phyloP scores from a whole-genome alignment of 2,797 vertebrate genomes.

The Agapornis canus region DNA sequence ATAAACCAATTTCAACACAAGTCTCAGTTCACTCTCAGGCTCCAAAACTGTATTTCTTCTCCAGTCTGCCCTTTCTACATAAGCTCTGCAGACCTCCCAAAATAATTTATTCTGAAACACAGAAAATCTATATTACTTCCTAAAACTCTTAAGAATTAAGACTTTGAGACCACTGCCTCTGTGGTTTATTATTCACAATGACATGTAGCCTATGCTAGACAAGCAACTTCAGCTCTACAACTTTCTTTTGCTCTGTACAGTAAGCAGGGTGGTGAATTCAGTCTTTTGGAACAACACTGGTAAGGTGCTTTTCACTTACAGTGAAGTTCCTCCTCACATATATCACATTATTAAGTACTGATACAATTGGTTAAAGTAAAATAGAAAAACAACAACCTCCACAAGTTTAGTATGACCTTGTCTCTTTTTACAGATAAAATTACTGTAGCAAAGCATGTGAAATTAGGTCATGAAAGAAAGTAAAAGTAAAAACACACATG shows the following conservation, averaged over 20 bases:
- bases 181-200: neutral
- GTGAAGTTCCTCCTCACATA: neutral
- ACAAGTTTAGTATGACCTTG: neutral
- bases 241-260: neutral
- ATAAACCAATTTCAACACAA: neutral
- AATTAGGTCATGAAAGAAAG: neutral
- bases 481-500: neutral
- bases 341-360: neutral
- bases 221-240: neutral
- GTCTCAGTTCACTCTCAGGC: neutral
- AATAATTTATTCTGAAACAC: neutral
- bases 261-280: neutral
- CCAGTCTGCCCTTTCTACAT: neutral
- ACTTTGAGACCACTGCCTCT: neutral
- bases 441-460: neutral
- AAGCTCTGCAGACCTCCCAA: neutral
- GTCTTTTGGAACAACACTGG: neutral
- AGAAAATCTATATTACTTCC: neutral
- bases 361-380: neutral
- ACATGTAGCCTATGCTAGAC: neutral
- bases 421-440: neutral
- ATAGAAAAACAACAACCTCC: neutral
- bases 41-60: neutral
- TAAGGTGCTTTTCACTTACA: neutral
- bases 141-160: neutral